Conservation (phyloP, 2,113 vertebrate species). For the Nycticorax nycticorax region DNA sequence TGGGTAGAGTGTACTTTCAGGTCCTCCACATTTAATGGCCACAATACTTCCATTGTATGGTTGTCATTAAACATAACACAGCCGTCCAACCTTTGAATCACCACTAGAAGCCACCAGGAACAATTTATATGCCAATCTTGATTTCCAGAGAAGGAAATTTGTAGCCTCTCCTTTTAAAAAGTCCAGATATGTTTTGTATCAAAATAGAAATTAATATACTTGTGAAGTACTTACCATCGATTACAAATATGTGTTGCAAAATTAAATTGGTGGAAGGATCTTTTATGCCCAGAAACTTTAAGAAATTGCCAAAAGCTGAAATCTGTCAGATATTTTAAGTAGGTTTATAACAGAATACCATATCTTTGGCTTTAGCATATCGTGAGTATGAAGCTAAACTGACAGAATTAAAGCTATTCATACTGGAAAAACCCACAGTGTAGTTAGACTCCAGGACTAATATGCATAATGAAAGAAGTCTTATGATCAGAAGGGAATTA, state of each 20-base stretch:
- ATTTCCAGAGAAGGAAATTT: background rate
- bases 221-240: background rate
- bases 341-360: background rate
- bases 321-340: background rate
- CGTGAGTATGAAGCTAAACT: background rate
- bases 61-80: constrained; percentile 5
- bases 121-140: background rate
- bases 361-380: background rate
- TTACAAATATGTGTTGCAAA: constrained; percentile 1
- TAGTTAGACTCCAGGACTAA: background rate
- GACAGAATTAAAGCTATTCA: constrained; percentile 38
- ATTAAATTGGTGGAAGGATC: background rate
- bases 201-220: background rate
- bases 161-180: background rate
- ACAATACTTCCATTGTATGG: background rate
- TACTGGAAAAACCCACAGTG: background rate
- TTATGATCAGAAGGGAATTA: background rate
- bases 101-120: background rate
- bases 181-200: background rate
- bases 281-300: background rate
- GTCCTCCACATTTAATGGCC: constrained; percentile 21
- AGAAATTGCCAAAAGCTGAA: constrained; percentile 15
- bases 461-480: background rate
- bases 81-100: background rate
- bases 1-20: background rate